Evolutionary conservation across 1,140 invertebrate genomes (phyloP), one percentile per base, ranked within the genome.

Genomic region (Scaptodrosophila lebanonensis): DNA sequence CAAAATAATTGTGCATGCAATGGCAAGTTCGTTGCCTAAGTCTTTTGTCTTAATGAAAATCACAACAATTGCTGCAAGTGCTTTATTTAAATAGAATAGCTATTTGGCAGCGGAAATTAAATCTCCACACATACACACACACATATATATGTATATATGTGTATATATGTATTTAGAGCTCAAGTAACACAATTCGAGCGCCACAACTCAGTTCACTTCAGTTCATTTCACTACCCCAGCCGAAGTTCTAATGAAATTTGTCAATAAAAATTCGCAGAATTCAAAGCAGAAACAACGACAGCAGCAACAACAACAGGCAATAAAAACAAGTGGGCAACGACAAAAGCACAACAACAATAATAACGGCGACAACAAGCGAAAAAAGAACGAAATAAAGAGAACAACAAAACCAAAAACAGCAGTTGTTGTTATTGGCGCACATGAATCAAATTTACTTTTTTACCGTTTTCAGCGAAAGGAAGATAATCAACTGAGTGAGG

Each of bases 401-500:
- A 61, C 59, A 20, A 50, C 29, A 47, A 49, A 64, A 65, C 65
- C 75, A 54, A 56, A 51, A 63, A 63, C 39, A 45, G 33, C 32
- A 40, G 48, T 45, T 35, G 53, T 62, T 79, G 62, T 70, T 75
- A 47, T 49, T 60, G 35, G 22, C 22, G 3, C 3, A 13, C 32
- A 33, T 76, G 66, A 83, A 83, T 70, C 58, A 83, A 83, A 84
- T 82, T 84, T 84, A 84, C 79, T 82, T 84, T 84, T 84, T 84
- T 84, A 84, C 79, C 79, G 79, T 84, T 84, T 84, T 75, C 65
- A 84, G 79, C 79, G 79, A 84, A 84, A 84, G 79, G 79, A 84
- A 72, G 63, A 62, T 52, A 64, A n/a, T n/a, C n/a, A n/a, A n/a
- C n/a, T n/a, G n/a, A n/a, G n/a, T 40, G 29, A 20, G 25, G 39